Conservation (phyloP, 2,113 vertebrate species). For the Bufo gargarizans region DNA sequence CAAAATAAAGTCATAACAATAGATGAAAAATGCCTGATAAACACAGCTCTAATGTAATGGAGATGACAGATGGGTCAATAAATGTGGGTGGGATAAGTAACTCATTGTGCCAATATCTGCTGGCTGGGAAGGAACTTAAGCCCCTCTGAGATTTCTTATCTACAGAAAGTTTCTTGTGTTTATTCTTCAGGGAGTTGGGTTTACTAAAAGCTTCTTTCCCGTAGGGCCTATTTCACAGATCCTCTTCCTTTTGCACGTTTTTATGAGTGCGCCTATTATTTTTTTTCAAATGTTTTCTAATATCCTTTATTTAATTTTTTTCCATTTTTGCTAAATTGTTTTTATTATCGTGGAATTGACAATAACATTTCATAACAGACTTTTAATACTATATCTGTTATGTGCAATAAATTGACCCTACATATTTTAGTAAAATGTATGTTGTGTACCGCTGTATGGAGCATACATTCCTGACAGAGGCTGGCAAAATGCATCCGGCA, state of each 20-base stretch:
- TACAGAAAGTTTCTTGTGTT: slow-evolving; percentile 17
- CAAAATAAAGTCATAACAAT: slow-evolving; percentile 36
- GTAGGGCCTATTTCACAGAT: neutral
- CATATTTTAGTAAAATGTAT: no score
- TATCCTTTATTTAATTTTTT: neutral
- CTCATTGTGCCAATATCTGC: neutral
- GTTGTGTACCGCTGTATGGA: no score
- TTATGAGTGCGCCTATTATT: neutral
- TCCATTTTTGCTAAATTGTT: neutral
- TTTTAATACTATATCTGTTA: neutral
- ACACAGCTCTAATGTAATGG: slow-evolving; percentile 42
- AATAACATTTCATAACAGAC: neutral
- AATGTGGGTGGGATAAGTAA: slow-evolving; percentile 49
- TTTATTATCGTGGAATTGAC: neutral
- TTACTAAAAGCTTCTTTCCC: slow-evolving; percentile 47
- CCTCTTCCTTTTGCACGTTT: slow-evolving; percentile 27
- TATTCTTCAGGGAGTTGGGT: neutral
- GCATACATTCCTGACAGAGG: no score
- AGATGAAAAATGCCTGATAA: slow-evolving; percentile 34
- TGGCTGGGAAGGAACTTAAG: neutral
- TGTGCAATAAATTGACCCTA: no score
- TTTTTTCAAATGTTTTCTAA: neutral
- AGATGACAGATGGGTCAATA: slow-evolving; percentile 17
- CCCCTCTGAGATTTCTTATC: slow-evolving; percentile 13
- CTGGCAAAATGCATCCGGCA: no score